phyloP scores from a whole-genome alignment of 2,888 invertebrate genomes.

The Phyllotreta cruciferae region DNA sequence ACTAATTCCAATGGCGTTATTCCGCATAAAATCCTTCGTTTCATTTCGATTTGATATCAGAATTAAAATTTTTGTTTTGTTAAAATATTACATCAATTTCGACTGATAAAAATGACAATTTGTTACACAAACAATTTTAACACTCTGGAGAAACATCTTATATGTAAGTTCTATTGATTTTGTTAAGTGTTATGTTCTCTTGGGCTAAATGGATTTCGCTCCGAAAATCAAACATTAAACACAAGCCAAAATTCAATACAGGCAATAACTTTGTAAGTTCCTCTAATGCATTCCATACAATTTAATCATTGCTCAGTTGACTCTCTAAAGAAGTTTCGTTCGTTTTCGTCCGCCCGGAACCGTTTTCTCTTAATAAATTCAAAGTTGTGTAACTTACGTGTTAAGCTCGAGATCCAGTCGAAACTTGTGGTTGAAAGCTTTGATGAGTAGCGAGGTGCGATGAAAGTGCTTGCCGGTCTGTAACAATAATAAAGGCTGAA shows the following conservation, averaged over 20 bases:
- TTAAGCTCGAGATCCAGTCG: slow-evolving; percentile 95
- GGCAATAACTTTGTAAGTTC: slow-evolving; percentile 1
- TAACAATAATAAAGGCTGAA: slow-evolving; percentile 58
- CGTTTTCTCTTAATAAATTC: slow-evolving; percentile 32
- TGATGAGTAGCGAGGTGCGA: slow-evolving; percentile 93
- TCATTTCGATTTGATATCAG: neutral
- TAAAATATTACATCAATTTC: too few relatives aligned
- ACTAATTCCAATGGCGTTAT: neutral
- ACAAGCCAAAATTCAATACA: too few relatives aligned
- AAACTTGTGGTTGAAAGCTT: slow-evolving; percentile 96
- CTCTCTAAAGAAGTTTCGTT: slow-evolving; percentile 18
- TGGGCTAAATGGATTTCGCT: too few relatives aligned
- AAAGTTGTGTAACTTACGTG: slow-evolving; percentile 75
- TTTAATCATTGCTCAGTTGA: slow-evolving; percentile 29
- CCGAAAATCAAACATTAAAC: too few relatives aligned
- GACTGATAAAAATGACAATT: too few relatives aligned
- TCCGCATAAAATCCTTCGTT: neutral
- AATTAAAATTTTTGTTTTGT: neutral
- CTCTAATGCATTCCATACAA: slow-evolving; percentile 19
- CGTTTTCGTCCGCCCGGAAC: slow-evolving; percentile 21
- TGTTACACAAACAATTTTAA: too few relatives aligned
- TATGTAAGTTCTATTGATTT: too few relatives aligned
- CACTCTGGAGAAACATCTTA: too few relatives aligned
- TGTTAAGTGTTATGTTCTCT: too few relatives aligned
- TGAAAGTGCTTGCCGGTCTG: slow-evolving; percentile 94